phyloP scores from a whole-genome alignment of 1,140 invertebrate species.

The Hesperophylax magnus region DNA sequence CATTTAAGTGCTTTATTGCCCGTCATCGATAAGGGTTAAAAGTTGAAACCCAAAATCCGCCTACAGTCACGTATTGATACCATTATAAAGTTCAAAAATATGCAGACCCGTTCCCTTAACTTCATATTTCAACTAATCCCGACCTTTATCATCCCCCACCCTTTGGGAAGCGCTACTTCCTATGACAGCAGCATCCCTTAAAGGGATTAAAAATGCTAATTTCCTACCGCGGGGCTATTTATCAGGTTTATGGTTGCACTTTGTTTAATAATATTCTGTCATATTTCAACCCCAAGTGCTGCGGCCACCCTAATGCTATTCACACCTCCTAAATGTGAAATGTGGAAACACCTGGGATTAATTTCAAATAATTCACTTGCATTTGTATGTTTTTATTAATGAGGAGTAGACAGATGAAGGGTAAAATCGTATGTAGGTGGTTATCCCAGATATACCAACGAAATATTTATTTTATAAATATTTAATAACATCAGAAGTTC shows the following conservation, averaged over 20 bases:
- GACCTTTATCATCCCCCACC: background rate
- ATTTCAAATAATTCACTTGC: constrained; percentile 11
- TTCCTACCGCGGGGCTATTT: constrained; percentile 19
- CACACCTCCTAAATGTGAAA: background rate
- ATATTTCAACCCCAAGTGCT: constrained; percentile 3
- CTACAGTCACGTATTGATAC: no score
- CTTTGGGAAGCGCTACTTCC: background rate
- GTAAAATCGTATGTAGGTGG: background rate
- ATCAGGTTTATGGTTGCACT: constrained; percentile 40
- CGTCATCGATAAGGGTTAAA: no score
- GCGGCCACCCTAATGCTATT: background rate
- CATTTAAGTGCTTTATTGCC: no score
- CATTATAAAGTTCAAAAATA: no score
- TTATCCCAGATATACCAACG: background rate
- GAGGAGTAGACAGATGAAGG: background rate
- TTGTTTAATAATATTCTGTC: constrained; percentile 42
- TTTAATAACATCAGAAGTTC: no score
- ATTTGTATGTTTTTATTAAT: background rate
- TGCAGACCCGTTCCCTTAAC: no score
- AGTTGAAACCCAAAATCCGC: no score
- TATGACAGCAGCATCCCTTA: constrained; percentile 30
- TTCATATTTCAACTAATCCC: no score
- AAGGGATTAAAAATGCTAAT: constrained; percentile 43
- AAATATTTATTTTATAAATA: no score
- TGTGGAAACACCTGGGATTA: background rate